These are phyloP conservation scores for Ecliptopera silaceata DNA, from an alignment of 2,888 invertebrate species.

Conservation along the genomic window DNA sequence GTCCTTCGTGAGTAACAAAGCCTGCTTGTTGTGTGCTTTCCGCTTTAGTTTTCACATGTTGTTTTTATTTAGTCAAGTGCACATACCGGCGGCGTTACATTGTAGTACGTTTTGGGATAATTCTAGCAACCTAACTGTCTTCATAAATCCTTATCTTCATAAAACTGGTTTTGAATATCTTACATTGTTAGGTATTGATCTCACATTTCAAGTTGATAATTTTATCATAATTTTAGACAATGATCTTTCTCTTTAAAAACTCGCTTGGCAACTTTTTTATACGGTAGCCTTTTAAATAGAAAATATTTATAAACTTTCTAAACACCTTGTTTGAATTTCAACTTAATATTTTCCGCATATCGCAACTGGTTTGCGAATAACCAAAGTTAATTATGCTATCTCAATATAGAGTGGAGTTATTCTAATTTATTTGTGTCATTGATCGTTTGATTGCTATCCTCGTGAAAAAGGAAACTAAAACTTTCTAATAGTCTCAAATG, in stretches of 20 bases:
- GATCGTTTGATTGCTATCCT: neutral
- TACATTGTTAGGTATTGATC: neutral
- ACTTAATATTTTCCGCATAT: neutral
- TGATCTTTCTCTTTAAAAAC: too few relatives aligned
- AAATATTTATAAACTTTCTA: neutral
- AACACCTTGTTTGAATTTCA: neutral
- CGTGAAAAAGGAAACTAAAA: neutral
- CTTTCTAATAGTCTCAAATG: neutral
- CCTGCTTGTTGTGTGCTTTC: slow-evolving; percentile 61
- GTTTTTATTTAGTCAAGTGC: slow-evolving; percentile 40
- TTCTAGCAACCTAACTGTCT: neutral
- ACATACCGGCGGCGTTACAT: slow-evolving; percentile 1
- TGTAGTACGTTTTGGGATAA: neutral
- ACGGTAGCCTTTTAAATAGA: too few relatives aligned
- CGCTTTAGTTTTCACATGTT: slow-evolving; percentile 37
- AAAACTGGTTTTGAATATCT: neutral
- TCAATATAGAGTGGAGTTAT: neutral
- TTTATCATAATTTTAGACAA: too few relatives aligned
- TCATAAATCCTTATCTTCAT: neutral
- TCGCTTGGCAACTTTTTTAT: too few relatives aligned
- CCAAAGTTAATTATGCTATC: neutral
- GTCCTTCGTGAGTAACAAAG: slow-evolving; percentile 77
- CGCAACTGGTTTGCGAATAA: neutral
- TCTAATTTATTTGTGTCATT: neutral
- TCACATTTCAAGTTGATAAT: too few relatives aligned